phyloP scores from a whole-genome alignment of 2,113 vertebrate species.

The Semnornis frantzii region DNA sequence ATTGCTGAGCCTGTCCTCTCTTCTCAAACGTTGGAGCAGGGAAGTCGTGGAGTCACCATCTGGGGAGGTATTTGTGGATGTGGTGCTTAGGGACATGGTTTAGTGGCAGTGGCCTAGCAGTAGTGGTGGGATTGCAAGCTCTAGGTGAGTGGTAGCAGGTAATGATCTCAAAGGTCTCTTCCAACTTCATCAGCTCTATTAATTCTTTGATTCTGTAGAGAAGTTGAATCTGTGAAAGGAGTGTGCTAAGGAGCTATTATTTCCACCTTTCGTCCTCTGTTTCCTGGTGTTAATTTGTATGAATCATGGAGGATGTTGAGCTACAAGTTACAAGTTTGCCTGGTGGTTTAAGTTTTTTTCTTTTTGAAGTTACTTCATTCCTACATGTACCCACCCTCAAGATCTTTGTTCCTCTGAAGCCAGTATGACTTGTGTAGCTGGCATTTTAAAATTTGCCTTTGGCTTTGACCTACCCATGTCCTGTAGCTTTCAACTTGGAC shows the following conservation, averaged over 20 bases:
- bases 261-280: neutral
- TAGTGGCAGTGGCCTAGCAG: too few species aligned
- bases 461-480: neutral
- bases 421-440: neutral
- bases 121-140: too few species aligned
- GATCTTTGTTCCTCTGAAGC: neutral
- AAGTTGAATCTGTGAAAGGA: neutral
- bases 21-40: neutral
- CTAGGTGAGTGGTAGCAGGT: too few species aligned
- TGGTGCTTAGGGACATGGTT: too few species aligned
- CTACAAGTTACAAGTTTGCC: neutral
- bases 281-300: neutral
- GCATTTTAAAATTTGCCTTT: neutral
- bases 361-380: neutral
- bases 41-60: too few species aligned
- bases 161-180: too few species aligned
- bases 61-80: too few species aligned
- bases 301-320: neutral
- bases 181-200: too few species aligned
- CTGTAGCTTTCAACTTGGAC: neutral
- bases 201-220: neutral
- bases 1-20: neutral
- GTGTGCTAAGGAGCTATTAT: neutral
- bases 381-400: neutral
- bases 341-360: neutral